Conservation (phyloP, 2,888 invertebrate species). For the Electrophaes corylata region DNA sequence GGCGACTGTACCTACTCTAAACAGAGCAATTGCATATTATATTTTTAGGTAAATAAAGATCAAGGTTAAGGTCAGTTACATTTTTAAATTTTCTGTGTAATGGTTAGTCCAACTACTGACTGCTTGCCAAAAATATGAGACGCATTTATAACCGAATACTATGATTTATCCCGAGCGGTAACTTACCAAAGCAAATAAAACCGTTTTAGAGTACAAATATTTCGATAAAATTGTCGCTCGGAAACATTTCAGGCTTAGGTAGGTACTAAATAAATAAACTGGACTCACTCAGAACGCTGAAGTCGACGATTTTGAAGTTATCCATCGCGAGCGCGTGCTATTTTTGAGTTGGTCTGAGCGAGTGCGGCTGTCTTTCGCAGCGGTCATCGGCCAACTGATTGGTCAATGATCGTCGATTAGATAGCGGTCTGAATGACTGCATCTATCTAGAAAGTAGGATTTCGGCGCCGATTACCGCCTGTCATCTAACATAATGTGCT, state of each 20-base stretch:
- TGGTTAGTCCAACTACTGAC: conserved; percentile 10
- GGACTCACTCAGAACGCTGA: conserved; percentile 69
- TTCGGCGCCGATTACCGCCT: conserved; percentile 1
- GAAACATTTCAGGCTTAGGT: too few species aligned
- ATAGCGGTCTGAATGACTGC: conserved; percentile 34
- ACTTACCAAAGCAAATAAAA: background rate
- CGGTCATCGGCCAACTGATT: conserved; percentile 76
- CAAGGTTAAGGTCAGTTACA: conserved; percentile 15
- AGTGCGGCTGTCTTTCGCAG: conserved; percentile 51
- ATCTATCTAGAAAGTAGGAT: conserved; percentile 5
- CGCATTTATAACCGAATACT: conserved; percentile 5
- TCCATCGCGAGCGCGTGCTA: conserved; percentile 56
- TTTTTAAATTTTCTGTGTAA: conserved; percentile 16
- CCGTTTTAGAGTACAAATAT: background rate
- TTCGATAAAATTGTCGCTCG: too few species aligned
- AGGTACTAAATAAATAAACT: background rate
- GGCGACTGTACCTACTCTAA: background rate
- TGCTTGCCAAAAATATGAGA: conserved; percentile 22
- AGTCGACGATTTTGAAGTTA: conserved; percentile 67
- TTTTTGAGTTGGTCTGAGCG: conserved; percentile 25
- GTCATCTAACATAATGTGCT: background rate
- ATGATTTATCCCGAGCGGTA: background rate
- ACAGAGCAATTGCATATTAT: background rate
- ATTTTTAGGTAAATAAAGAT: conserved; percentile 2
- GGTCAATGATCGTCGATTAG: conserved; percentile 73